phyloP scores from a whole-genome alignment of 2,797 vertebrate species.

The Schizopygopsis pylzovi region DNA sequence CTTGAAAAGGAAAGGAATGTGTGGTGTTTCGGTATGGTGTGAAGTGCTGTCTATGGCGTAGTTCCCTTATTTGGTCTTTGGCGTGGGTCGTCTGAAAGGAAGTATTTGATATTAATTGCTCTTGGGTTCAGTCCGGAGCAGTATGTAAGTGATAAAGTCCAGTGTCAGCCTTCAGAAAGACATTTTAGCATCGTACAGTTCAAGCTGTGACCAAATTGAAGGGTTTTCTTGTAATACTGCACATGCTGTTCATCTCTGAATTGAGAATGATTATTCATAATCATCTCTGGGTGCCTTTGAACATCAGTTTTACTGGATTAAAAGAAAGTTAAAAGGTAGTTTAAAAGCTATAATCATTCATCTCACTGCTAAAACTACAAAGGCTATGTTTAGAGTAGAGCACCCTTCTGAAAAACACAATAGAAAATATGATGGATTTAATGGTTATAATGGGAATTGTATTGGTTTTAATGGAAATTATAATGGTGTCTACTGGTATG shows the following conservation, averaged over 20 bases:
- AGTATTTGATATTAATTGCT: constrained; percentile 7
- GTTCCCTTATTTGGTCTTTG: neutral
- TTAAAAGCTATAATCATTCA: neutral
- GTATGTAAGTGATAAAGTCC: neutral
- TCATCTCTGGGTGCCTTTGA: constrained; percentile 1
- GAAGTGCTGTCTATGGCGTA: neutral
- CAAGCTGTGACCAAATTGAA: constrained; percentile 2
- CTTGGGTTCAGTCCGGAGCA: neutral
- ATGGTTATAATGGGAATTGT: too few relatives aligned
- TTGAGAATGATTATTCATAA: neutral
- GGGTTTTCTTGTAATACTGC: neutral
- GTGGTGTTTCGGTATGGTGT: neutral
- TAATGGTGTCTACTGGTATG: too few relatives aligned
- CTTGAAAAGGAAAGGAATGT: constrained; percentile 20
- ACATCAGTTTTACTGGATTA: neutral
- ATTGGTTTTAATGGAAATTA: too few relatives aligned
- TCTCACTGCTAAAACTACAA: neutral
- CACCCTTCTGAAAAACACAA: too few relatives aligned
- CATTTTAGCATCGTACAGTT: neutral
- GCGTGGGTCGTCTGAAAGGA: neutral
- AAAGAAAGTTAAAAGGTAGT: neutral
- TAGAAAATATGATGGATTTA: too few relatives aligned
- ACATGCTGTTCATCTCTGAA: neutral
- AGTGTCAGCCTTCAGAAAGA: neutral
- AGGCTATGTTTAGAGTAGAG: neutral